Conservation (phyloP, 2,113 vertebrate species). For the Saguinus midas region DNA sequence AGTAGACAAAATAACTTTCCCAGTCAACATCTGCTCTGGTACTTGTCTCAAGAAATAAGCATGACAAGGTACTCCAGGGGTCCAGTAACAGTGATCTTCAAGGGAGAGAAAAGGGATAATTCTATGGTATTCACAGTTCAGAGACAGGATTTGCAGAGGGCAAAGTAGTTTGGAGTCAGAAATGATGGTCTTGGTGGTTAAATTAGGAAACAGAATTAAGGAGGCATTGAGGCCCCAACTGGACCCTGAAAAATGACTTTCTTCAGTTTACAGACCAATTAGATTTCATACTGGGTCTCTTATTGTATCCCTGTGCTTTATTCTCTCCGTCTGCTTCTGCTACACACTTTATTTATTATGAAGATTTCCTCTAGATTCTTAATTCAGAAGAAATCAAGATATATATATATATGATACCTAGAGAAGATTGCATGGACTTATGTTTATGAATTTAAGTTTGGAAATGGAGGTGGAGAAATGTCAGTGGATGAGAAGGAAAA, state of each 20-base stretch:
- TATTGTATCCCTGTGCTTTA: not conserved
- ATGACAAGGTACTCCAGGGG: not conserved
- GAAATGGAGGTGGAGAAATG: not conserved
- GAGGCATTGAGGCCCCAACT: not conserved
- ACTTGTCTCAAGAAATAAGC: not conserved
- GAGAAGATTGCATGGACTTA: not conserved
- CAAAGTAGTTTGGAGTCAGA: not conserved
- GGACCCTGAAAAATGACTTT: not conserved
- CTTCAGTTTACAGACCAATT: not conserved
- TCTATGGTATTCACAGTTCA: not conserved
- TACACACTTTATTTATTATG: not conserved
- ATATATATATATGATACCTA: not conserved
- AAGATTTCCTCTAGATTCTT: not conserved
- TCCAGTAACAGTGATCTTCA: not conserved
- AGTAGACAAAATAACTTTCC: not conserved
- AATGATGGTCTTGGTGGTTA: not conserved
- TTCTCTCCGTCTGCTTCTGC: not conserved
- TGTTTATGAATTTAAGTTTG: constrained; percentile 15
- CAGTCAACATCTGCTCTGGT: not conserved
- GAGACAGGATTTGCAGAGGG: not conserved
- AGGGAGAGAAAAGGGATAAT: not conserved
- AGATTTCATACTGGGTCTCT: not conserved
- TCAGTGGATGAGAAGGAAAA: not conserved
- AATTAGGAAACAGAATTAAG: not conserved
- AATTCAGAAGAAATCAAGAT: constrained; percentile 39